phyloP scores from a whole-genome alignment of 1,140 invertebrate species.

The honey bee (Apis mellifera) region DNA sequence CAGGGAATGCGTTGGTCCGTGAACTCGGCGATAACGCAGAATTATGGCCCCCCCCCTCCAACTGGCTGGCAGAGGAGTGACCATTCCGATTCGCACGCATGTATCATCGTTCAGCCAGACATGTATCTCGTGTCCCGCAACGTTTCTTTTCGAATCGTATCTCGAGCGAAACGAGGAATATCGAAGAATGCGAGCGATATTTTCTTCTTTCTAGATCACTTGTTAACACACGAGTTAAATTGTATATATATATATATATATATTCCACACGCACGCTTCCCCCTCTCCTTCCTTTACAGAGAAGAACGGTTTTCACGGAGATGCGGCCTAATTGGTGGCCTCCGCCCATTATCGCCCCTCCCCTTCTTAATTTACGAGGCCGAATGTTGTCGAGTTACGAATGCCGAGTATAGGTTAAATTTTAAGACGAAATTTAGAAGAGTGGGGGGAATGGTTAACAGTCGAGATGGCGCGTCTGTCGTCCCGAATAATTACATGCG shows the following conservation, averaged over 20 bases:
- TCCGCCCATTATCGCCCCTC: conserved; percentile 5
- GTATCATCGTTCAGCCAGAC: conserved; percentile 8
- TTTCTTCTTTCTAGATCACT: too few relatives aligned
- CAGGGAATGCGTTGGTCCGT: conserved; percentile 72
- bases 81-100: conserved; percentile 48
- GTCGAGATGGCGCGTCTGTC: too few relatives aligned
- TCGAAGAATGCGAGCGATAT: too few relatives aligned
- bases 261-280: too few relatives aligned
- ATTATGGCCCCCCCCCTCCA: conserved; percentile 67
- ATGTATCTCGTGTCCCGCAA: too few relatives aligned
- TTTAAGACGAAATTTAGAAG: conserved; percentile 35
- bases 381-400: neutral
- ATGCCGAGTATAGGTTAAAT: conserved; percentile 4
- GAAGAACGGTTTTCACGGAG: too few relatives aligned
- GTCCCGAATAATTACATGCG: conserved; percentile 27
- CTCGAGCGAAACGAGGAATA: too few relatives aligned
- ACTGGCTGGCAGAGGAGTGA: conserved; percentile 16
- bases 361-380: conserved; percentile 12
- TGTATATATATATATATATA: too few relatives aligned
- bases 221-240: too few relatives aligned
- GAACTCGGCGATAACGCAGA: conserved; percentile 77
- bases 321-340: conserved; percentile 22
- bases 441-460: too few relatives aligned
- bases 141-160: too few relatives aligned
- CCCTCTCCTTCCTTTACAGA: too few relatives aligned